Conservation (phyloP, 2,113 vertebrate genomes). For the Ardeotis arabs region DNA sequence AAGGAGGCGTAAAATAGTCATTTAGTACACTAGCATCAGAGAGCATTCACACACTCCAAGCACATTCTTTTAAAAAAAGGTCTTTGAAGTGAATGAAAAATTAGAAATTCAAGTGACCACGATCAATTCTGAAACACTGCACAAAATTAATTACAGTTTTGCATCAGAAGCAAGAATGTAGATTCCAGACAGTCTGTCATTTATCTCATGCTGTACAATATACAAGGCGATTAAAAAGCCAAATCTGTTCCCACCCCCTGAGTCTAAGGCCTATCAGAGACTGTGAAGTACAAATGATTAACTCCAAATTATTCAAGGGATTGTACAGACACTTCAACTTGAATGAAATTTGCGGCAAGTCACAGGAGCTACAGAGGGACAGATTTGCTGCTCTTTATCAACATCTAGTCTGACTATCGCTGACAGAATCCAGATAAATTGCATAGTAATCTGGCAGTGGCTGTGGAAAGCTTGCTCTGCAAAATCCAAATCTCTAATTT, state of each 20-base stretch:
- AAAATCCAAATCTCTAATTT: slow-evolving; percentile 75
- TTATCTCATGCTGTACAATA: slow-evolving; percentile 86
- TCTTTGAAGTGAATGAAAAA: slow-evolving; percentile 89
- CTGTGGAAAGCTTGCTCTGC: slow-evolving; percentile 69
- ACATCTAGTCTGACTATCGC: slow-evolving; percentile 77
- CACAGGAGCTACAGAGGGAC: slow-evolving; percentile 68
- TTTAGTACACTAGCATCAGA: slow-evolving; percentile 56
- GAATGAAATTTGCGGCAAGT: slow-evolving; percentile 78
- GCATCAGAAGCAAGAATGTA: slow-evolving; percentile 86
- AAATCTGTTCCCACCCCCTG: slow-evolving; percentile 83
- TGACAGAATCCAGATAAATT: slow-evolving; percentile 79
- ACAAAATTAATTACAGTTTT: slow-evolving; percentile 97
- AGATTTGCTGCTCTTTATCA: slow-evolving; percentile 81
- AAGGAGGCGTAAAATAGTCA: slow-evolving; percentile 73
- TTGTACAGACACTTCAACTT: slow-evolving; percentile 77
- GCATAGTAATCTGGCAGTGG: slow-evolving; percentile 66
- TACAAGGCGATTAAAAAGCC: slow-evolving; percentile 85
- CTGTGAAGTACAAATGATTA: slow-evolving; percentile 88
- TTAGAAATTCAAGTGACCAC: slow-evolving; percentile 90
- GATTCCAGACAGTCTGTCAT: slow-evolving; percentile 85
- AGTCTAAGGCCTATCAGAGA: slow-evolving; percentile 80
- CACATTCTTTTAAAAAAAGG: slow-evolving; percentile 64
- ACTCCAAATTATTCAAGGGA: slow-evolving; percentile 88
- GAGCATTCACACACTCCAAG: slow-evolving; percentile 40
- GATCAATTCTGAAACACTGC: slow-evolving; percentile 96